A percentile compares a stretch with the other conserved stretches of the same genome.
These are phyloP conservation scores for Andricus curvator DNA, from an alignment of 2,888 invertebrate species.

Conservation along the genomic window DNA sequence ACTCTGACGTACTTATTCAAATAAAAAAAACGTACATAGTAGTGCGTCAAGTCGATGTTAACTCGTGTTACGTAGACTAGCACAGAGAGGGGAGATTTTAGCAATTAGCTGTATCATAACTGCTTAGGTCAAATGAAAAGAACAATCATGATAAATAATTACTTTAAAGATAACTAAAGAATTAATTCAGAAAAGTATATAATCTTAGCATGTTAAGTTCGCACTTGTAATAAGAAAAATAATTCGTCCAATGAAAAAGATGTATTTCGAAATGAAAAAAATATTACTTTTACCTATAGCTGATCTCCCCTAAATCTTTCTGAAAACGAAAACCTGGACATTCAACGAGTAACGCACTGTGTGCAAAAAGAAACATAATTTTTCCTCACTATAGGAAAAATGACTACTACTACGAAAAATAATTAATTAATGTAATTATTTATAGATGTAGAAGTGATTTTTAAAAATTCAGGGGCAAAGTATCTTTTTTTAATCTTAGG, in stretches of 20 bases:
- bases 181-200: neutral
- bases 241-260: neutral
- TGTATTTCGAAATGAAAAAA: neutral
- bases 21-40: slow-evolving; percentile 57
- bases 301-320: slow-evolving; percentile 25
- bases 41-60: slow-evolving; percentile 65
- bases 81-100: slow-evolving; percentile 37
- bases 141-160: slow-evolving; percentile 9
- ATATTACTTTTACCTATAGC: neutral
- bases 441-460: slow-evolving; percentile 12
- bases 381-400: slow-evolving; percentile 1
- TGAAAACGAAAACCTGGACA: slow-evolving; percentile 32
- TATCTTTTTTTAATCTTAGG: neutral
- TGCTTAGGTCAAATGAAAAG: slow-evolving; percentile 3
- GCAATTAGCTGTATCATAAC: neutral
- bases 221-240: neutral
- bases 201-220: neutral
- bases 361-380: slow-evolving; percentile 38
- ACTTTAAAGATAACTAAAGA: neutral
- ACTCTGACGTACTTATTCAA: slow-evolving; percentile 48
- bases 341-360: slow-evolving; percentile 33
- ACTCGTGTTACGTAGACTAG: slow-evolving; percentile 48
- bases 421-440: slow-evolving; percentile 17
- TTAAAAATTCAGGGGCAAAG: slow-evolving; percentile 1
- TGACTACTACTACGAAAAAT: slow-evolving; percentile 1